A percentile compares a stretch with the other conserved stretches of the same genome.
These are phyloP conservation scores for Microtus oregoni DNA, from an alignment of 2,113 vertebrate genomes.

Conservation along the genomic window DNA sequence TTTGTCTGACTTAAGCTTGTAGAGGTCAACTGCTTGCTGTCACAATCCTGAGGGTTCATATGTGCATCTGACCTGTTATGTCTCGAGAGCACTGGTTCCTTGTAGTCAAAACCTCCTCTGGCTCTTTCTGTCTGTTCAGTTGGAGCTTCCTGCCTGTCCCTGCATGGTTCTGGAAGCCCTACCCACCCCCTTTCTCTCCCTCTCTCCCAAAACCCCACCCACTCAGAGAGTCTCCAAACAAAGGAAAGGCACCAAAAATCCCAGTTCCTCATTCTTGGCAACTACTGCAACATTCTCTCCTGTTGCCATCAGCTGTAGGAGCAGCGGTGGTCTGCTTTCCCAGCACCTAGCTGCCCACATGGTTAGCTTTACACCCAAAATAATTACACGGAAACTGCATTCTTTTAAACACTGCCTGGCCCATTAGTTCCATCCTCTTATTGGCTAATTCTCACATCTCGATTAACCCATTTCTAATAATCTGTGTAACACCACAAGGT, in stretches of 20 bases:
- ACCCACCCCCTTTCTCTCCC: no score
- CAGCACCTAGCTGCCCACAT: fast-evolving
- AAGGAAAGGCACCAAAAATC: background rate
- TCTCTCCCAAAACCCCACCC: background rate
- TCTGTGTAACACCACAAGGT: no score
- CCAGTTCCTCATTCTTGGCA: background rate
- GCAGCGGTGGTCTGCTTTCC: no score
- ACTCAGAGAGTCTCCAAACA: background rate
- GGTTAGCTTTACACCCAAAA: no score
- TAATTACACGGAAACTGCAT: no score
- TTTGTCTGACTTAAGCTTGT: background rate
- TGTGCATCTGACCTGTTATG: background rate
- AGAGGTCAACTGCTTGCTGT: background rate
- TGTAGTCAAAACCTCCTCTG: background rate
- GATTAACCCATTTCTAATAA: no score
- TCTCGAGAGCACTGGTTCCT: background rate
- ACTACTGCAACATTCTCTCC: background rate
- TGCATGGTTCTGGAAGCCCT: background rate
- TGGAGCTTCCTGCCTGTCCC: background rate
- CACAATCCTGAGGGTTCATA: background rate
- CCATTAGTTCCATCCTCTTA: no score
- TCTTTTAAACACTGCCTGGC: no score
- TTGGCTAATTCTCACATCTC: no score
- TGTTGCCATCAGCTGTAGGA: background rate
- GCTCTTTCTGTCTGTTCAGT: background rate